A percentile compares a stretch with the other conserved stretches of the same genome.
phyloP scores from a whole-genome alignment of 1,140 invertebrate genomes.

The Mamestra configurata region DNA sequence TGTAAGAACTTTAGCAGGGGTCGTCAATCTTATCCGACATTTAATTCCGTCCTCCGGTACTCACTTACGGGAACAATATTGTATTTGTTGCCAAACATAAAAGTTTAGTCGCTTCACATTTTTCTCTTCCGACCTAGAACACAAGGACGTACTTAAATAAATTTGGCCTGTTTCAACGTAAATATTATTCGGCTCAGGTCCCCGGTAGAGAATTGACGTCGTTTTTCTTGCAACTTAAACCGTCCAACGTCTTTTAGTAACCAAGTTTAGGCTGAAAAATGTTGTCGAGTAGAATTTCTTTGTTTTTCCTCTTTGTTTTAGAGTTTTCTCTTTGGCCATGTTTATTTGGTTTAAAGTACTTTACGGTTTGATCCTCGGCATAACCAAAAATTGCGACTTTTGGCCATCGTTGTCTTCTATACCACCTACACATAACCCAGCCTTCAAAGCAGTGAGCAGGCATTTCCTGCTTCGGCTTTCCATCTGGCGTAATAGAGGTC shows the following conservation, averaged over 20 bases:
- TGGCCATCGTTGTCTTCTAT: too few species aligned
- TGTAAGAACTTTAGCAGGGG: slow-evolving; percentile 22
- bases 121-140: slow-evolving; percentile 37
- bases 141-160: slow-evolving; percentile 39
- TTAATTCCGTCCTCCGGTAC: slow-evolving; percentile 31
- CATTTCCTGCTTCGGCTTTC: too few species aligned
- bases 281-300: not conserved
- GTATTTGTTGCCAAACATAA: slow-evolving; percentile 46
- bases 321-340: not conserved
- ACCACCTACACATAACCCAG: too few species aligned
- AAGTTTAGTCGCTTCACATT: slow-evolving; percentile 23
- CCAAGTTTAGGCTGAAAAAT: not conserved
- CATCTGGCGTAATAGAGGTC: too few species aligned
- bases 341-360: not conserved
- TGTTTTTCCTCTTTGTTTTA: not conserved
- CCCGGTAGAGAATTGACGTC: slow-evolving; percentile 6
- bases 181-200: slow-evolving; percentile 28
- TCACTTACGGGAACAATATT: slow-evolving; percentile 37
- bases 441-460: too few species aligned
- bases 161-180: slow-evolving; percentile 25
- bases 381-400: too few species aligned
- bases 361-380: too few species aligned
- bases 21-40: slow-evolving; percentile 49
- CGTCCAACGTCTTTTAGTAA: not conserved
- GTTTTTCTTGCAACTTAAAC: slow-evolving; percentile 26